Conservation (phyloP, 2,797 vertebrate species). For the Tenualosa thibaudeaui region DNA sequence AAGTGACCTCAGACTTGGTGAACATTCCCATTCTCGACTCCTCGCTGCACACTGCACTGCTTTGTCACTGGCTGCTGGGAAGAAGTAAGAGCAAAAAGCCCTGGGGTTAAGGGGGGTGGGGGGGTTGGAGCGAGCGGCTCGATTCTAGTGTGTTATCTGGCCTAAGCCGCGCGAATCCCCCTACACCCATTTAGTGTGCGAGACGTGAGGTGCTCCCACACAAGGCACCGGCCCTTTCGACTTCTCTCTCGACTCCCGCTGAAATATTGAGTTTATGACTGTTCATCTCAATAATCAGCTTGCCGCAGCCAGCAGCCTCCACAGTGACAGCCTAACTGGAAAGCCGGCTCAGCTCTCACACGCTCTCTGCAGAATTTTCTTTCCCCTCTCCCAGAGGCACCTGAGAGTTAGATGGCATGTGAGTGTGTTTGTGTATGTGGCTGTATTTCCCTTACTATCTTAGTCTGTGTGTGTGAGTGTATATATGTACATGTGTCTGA, state of each 20-base stretch:
- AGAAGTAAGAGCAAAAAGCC: constrained; percentile 59
- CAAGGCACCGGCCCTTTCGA: constrained; percentile 56
- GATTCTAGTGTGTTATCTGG: constrained; percentile 71
- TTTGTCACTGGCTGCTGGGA: constrained; percentile 55
- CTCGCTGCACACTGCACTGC: constrained; percentile 43
- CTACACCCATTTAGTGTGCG: constrained; percentile 74
- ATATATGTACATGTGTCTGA: neutral
- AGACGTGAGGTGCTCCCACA: constrained; percentile 57
- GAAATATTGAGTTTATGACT: constrained; percentile 73
- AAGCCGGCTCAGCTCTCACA: constrained; percentile 60
- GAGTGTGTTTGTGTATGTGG: neutral
- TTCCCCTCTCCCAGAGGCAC: constrained; percentile 42
- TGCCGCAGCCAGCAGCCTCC: constrained; percentile 51
- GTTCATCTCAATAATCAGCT: constrained; percentile 79
- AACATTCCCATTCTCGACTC: constrained; percentile 55
- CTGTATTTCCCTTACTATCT: neutral
- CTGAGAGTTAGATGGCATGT: constrained; percentile 17
- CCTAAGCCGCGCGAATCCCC: constrained; percentile 74
- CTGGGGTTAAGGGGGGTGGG: constrained; percentile 28
- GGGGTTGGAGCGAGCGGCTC: constrained; percentile 48
- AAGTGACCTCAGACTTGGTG: constrained; percentile 45
- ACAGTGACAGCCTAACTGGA: constrained; percentile 59
- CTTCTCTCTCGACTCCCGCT: constrained; percentile 60
- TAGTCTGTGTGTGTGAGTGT: neutral
- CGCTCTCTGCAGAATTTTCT: constrained; percentile 37